phyloP scores from a whole-genome alignment of 2,888 invertebrate species.

The Apodemia mormo region DNA sequence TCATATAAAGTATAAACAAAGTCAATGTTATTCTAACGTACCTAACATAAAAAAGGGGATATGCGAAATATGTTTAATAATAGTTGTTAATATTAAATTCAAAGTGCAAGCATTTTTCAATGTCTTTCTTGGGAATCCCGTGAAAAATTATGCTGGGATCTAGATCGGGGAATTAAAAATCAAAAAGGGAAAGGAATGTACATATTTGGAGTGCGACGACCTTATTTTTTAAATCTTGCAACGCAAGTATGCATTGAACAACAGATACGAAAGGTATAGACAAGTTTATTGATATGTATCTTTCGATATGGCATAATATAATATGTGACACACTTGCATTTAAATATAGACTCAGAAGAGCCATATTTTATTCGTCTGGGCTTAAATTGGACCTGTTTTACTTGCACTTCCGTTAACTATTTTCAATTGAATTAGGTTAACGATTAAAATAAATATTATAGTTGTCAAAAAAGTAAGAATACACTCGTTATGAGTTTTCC shows the following conservation, averaged over 20 bases:
- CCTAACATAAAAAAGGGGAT: no score
- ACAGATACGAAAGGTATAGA: constrained; percentile 26
- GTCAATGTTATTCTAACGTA: no score
- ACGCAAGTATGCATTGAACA: constrained; percentile 34
- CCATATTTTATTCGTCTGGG: neutral
- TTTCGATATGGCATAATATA: neutral
- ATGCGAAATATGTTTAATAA: no score
- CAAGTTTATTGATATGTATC: constrained; percentile 25
- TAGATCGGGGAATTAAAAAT: constrained; percentile 50
- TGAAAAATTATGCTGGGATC: neutral
- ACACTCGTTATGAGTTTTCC: no score
- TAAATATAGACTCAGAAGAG: neutral
- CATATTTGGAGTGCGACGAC: constrained; percentile 56
- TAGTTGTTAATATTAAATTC: no score
- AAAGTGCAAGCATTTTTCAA: no score
- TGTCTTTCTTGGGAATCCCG: no score
- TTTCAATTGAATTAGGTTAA: neutral
- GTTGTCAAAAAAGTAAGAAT: no score
- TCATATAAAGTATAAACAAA: no score
- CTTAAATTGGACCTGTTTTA: neutral
- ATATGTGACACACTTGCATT: neutral
- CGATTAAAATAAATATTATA: no score
- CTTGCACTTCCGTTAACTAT: constrained; percentile 1
- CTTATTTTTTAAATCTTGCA: constrained; percentile 44
- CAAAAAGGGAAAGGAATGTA: constrained; percentile 56